These are phyloP conservation scores for Cyanocitta stelleri DNA, from an alignment of 2,113 vertebrate genomes.

Conservation along the genomic window DNA sequence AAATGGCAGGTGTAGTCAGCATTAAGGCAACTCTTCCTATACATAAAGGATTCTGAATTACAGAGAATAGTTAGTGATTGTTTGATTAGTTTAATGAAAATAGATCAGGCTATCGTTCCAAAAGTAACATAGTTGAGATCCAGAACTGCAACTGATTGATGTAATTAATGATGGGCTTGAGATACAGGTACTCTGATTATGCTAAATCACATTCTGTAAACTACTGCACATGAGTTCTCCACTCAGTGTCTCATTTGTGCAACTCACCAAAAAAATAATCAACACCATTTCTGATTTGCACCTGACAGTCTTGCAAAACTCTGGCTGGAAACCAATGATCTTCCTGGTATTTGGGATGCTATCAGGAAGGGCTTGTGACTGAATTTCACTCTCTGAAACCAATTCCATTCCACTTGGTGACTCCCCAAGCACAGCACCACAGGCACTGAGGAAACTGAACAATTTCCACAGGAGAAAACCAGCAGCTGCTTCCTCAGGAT, in stretches of 20 bases:
- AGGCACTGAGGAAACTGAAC: fast-evolving
- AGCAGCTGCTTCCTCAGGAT: not conserved
- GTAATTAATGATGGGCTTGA: not conserved
- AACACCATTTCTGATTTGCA: not conserved
- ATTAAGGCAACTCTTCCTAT: not conserved
- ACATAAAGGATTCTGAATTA: not conserved
- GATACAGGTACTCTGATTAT: not conserved
- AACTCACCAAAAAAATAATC: not conserved
- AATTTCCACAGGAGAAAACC: not conserved
- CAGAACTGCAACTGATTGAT: not conserved
- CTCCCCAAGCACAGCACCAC: not conserved
- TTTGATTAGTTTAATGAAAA: not conserved
- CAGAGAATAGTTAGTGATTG: not conserved
- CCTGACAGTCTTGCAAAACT: not conserved
- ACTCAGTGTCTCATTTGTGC: not conserved
- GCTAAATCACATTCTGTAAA: not conserved
- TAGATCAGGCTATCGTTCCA: not conserved
- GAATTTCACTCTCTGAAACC: not conserved
- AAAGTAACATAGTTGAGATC: not conserved
- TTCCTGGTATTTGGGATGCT: not conserved
- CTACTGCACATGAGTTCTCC: not conserved
- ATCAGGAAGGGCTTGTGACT: not conserved
- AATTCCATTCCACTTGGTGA: not conserved
- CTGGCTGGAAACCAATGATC: not conserved
- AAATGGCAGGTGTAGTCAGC: not conserved